These are phyloP conservation scores for Sebastes trivittatus DNA, from an alignment of 2,797 vertebrate genomes.

Conservation along the genomic window DNA sequence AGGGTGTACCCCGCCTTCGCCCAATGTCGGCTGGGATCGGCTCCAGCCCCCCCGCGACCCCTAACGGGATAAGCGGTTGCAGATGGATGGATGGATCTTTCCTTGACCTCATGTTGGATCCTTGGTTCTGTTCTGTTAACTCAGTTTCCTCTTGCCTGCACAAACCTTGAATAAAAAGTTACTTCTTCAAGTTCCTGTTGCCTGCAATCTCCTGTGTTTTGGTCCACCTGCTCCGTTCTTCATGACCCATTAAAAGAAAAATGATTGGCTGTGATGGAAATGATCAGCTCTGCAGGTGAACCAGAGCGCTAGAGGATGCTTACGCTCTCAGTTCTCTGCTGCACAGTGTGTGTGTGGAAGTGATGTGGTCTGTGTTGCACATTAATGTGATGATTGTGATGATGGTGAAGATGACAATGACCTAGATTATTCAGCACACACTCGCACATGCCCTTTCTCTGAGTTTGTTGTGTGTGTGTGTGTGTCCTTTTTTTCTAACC, in stretches of 20 bases:
- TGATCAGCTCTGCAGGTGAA: slow-evolving; percentile 33
- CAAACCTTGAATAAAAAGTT: background rate
- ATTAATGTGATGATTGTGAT: slow-evolving; percentile 26
- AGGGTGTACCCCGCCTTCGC: no score
- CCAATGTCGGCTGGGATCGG: no score
- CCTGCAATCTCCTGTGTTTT: background rate
- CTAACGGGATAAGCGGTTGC: no score
- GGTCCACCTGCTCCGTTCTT: background rate
- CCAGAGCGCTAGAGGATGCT: slow-evolving; percentile 1
- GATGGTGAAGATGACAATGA: slow-evolving; percentile 11
- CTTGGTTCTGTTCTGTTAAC: background rate
- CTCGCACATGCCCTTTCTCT: slow-evolving; percentile 15
- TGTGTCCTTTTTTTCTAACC: background rate
- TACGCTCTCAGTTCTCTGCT: background rate
- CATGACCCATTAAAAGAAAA: slow-evolving; percentile 22
- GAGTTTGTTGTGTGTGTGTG: slow-evolving; percentile 7
- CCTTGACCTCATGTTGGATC: background rate
- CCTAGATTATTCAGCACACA: slow-evolving; percentile 45
- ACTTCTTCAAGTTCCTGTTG: background rate
- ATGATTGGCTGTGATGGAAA: slow-evolving; percentile 25
- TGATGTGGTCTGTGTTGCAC: slow-evolving; percentile 1
- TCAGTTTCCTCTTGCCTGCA: background rate
- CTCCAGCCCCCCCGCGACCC: no score
- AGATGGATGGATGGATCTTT: no score
- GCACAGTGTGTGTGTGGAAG: background rate